Percentiles rank a stretch among this genome's conserved stretches.
Conservation (phyloP, 1,140 invertebrate species). For the Dermatophagoides farinae region DNA sequence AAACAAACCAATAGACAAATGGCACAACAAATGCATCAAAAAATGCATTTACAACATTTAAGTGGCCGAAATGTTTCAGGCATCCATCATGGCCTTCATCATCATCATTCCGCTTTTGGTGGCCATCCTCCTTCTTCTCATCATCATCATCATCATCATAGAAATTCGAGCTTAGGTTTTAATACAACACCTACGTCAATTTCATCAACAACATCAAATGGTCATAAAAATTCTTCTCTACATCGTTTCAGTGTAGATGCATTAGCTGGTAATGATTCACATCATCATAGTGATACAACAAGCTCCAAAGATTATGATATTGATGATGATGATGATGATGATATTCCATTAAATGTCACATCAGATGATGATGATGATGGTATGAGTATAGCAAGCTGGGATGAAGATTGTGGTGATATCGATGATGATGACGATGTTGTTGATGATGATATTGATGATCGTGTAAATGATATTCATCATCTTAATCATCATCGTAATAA, state of each 20-base stretch:
- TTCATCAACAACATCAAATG: neutral
- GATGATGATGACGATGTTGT: conserved; percentile 11
- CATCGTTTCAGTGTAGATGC: conserved; percentile 15
- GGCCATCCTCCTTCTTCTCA: too few relatives aligned
- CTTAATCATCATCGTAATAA: neutral
- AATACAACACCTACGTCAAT: neutral
- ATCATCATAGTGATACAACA: neutral
- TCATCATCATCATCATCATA: neutral
- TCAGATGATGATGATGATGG: conserved; percentile 2
- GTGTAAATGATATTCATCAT: conserved; percentile 13
- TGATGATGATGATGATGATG: too few relatives aligned
- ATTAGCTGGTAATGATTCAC: conserved; percentile 12
- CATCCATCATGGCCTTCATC: neutral
- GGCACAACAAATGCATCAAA: conserved; percentile 17
- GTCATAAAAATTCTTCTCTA: conserved; percentile 9
- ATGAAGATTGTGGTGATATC: neutral
- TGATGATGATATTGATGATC: conserved; percentile 6
- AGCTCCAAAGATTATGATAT: neutral
- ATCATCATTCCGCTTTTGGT: neutral
- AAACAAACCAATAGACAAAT: conserved; percentile 8
- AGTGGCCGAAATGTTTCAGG: neutral
- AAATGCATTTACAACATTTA: conserved; percentile 10
- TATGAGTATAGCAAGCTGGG: conserved; percentile 10
- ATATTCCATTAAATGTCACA: conserved; percentile 3
- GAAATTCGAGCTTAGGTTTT: neutral